These are phyloP conservation scores for Tigriopus californicus DNA, from an alignment of 2,888 invertebrate species.

Conservation along the genomic window DNA sequence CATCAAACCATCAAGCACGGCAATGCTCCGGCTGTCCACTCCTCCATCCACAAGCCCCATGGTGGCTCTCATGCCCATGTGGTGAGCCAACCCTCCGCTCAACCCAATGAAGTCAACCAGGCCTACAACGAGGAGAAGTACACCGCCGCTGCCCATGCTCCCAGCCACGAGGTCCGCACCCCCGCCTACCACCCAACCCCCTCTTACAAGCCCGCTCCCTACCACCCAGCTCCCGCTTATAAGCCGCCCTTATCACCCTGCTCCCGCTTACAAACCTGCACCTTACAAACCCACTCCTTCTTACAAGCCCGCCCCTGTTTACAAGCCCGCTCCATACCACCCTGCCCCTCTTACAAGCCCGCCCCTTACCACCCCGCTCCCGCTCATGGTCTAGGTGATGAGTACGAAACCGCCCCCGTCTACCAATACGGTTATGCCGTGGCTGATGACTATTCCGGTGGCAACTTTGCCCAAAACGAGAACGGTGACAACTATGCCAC, in stretches of 20 bases:
- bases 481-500: slow-evolving; percentile 8
- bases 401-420: slow-evolving; percentile 5
- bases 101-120: slow-evolving; percentile 1
- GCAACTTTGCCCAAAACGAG: slow-evolving; percentile 3
- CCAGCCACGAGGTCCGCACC: neutral
- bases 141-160: slow-evolving; percentile 1
- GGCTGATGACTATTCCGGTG: slow-evolving; percentile 7
- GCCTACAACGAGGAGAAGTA: slow-evolving; percentile 8
- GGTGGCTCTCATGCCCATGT: neutral
- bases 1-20: no score
- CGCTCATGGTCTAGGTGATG: neutral
- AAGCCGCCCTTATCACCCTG: neutral
- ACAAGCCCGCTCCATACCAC: neutral
- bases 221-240: slow-evolving; percentile 1
- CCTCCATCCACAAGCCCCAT: slow-evolving; percentile 8
- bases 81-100: slow-evolving; percentile 2
- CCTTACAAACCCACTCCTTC: neutral
- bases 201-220: neutral
- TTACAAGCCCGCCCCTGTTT: neutral
- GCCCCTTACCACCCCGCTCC: slow-evolving; percentile 9
- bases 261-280: neutral
- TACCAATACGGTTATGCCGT: slow-evolving; percentile 12
- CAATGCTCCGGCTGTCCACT: slow-evolving; percentile 1
- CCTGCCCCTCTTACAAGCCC: slow-evolving; percentile 1
- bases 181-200: neutral